These are phyloP conservation scores for Abramis brama DNA, from an alignment of 2,113 vertebrate genomes.

Conservation along the genomic window DNA sequence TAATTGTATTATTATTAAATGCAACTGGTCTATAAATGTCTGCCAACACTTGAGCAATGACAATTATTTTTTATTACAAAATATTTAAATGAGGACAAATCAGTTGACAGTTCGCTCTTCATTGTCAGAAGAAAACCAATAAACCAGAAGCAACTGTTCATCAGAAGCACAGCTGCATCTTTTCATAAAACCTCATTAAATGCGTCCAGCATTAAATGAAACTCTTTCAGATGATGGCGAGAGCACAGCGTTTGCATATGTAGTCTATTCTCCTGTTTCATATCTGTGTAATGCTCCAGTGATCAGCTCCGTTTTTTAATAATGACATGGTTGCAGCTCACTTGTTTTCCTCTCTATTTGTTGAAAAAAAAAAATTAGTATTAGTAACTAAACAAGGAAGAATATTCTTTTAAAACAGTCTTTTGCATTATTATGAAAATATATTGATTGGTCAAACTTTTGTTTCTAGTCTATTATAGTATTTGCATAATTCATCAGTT, in stretches of 20 bases:
- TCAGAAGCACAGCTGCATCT: slow-evolving; percentile 11
- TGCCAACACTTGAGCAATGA: neutral
- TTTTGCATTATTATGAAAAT: too few relatives aligned
- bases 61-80: neutral
- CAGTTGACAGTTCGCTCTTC: neutral
- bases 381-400: neutral
- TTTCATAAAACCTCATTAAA: slow-evolving; percentile 13
- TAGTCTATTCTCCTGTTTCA: neutral
- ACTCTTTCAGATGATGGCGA: neutral
- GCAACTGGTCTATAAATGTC: neutral
- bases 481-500: too few relatives aligned
- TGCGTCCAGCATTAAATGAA: neutral
- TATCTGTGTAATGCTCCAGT: neutral
- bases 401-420: too few relatives aligned
- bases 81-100: slow-evolving; percentile 24
- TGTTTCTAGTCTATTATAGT: too few relatives aligned
- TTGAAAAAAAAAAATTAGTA: too few relatives aligned
- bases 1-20: neutral
- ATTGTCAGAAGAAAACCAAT: slow-evolving; percentile 5
- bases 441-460: too few relatives aligned
- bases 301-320: neutral
- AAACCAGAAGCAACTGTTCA: slow-evolving; percentile 3
- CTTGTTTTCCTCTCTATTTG: neutral
- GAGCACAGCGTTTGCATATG: neutral
- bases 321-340: neutral